These are phyloP conservation scores for Merluccius polli DNA, from an alignment of 2,797 vertebrate genomes.

Conservation along the genomic window DNA sequence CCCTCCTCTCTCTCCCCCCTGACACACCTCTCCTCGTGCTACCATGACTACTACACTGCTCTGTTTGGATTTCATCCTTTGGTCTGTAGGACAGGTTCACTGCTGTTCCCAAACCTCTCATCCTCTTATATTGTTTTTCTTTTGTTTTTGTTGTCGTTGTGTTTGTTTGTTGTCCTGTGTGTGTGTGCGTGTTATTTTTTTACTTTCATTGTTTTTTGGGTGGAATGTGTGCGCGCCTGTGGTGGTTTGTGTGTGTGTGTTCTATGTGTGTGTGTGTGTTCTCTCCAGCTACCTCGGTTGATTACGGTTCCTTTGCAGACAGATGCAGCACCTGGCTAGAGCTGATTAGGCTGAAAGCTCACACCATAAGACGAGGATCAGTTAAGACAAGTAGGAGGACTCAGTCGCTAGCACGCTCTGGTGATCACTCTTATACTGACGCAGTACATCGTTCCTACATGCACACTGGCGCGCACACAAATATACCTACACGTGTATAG, in stretches of 20 bases:
- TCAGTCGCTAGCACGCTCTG: conserved; percentile 87
- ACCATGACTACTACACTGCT: conserved; percentile 62
- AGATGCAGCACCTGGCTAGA: conserved; percentile 99
- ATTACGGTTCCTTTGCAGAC: conserved; percentile 99
- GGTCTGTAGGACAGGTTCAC: conserved; percentile 74
- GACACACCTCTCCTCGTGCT: conserved; percentile 33
- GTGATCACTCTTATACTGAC: conserved; percentile 67
- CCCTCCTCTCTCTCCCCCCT: background rate
- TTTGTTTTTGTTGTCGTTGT: conserved; percentile 70
- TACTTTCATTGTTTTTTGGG: conserved; percentile 3
- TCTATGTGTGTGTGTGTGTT: conserved; percentile 48
- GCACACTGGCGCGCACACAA: conserved; percentile 69
- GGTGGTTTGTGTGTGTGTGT: conserved; percentile 14
- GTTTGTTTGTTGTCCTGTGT: conserved; percentile 44
- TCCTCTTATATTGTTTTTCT: conserved; percentile 82
- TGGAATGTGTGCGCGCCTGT: conserved; percentile 10
- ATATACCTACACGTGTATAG: conserved; percentile 8
- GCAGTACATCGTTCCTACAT: conserved; percentile 48
- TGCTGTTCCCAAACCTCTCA: conserved; percentile 81
- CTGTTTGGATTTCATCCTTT: conserved; percentile 78
- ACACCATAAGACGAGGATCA: conserved; percentile 99
- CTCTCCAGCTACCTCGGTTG: conserved; percentile 97
- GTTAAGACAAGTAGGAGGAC: conserved; percentile 99
- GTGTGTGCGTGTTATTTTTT: conserved; percentile 13
- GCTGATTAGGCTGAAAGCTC: conserved; percentile 99